phyloP scores from a whole-genome alignment of 2,797 vertebrate genomes.

The Lagocephalus sceleratus region DNA sequence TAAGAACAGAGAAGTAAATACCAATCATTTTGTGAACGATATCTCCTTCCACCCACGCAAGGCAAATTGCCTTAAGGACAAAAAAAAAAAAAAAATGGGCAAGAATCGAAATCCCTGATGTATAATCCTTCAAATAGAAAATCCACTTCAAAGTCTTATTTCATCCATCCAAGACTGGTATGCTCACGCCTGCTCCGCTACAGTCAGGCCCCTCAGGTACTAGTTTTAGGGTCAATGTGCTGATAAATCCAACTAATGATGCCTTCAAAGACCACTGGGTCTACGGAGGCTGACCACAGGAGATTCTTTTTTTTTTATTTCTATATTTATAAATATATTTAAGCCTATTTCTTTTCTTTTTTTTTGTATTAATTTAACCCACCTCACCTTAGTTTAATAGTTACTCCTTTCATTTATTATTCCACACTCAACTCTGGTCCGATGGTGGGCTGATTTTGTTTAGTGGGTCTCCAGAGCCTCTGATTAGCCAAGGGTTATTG shows the following conservation, averaged over 20 bases:
- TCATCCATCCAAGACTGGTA: conserved; percentile 72
- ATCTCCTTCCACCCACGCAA: conserved; percentile 67
- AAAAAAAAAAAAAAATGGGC: conserved; percentile 55
- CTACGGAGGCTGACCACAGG: conserved; percentile 74
- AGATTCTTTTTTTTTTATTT: conserved; percentile 67
- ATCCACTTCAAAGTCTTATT: conserved; percentile 82
- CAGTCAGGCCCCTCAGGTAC: conserved; percentile 76
- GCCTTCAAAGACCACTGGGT: conserved; percentile 78
- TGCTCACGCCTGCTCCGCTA: conserved; percentile 62
- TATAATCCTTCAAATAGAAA: conserved; percentile 81
- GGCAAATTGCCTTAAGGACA: conserved; percentile 64
- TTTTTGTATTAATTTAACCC: conserved; percentile 74
- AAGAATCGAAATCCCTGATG: conserved; percentile 78
- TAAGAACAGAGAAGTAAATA: conserved; percentile 57
- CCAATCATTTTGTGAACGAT: conserved; percentile 57
- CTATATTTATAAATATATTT: conserved; percentile 70
- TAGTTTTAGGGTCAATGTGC: conserved; percentile 77
- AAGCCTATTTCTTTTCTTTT: conserved; percentile 9
- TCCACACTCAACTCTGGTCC: conserved; percentile 43
- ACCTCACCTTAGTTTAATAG: conserved; percentile 63
- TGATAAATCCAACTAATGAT: conserved; percentile 81
- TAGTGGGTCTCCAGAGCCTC: conserved; percentile 41
- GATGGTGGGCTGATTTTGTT: conserved; percentile 56
- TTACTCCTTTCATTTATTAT: conserved; percentile 63
- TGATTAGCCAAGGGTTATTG: conserved; percentile 34